Conservation (phyloP, 2,113 vertebrate genomes). For the Paracyprichromis sp. region DNA sequence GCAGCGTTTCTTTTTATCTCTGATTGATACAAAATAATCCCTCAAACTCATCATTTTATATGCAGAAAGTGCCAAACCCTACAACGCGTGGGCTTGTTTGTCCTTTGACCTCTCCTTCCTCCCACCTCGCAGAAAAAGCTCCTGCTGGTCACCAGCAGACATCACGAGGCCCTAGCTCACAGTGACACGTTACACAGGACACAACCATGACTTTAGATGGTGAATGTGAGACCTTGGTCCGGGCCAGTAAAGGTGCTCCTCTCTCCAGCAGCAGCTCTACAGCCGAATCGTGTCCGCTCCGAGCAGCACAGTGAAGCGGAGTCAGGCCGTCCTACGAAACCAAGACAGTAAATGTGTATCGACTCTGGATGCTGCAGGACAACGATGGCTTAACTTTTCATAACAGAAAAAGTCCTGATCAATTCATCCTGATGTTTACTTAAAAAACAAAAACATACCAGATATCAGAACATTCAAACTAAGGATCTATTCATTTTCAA, state of each 20-base stretch:
- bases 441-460: neutral
- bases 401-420: neutral
- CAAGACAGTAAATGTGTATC: neutral
- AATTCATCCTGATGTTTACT: neutral
- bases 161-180: neutral
- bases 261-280: slow-evolving; percentile 92
- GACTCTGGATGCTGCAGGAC: neutral
- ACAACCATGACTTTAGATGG: neutral
- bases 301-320: slow-evolving; percentile 91
- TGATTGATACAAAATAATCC: neutral
- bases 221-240: slow-evolving; percentile 81
- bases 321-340: slow-evolving; percentile 86
- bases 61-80: neutral
- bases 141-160: neutral
- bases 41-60: neutral
- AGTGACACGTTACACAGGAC: neutral
- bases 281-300: slow-evolving; percentile 91
- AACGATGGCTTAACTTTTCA: neutral
- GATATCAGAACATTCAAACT: neutral
- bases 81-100: neutral
- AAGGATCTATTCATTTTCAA: rapidly evolving
- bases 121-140: neutral
- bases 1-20: rapidly evolving
- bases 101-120: neutral
- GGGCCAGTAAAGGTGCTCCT: slow-evolving; percentile 88